These are phyloP conservation scores for Cantharis rufa DNA, from an alignment of 2,888 invertebrate genomes.

Conservation along the genomic window DNA sequence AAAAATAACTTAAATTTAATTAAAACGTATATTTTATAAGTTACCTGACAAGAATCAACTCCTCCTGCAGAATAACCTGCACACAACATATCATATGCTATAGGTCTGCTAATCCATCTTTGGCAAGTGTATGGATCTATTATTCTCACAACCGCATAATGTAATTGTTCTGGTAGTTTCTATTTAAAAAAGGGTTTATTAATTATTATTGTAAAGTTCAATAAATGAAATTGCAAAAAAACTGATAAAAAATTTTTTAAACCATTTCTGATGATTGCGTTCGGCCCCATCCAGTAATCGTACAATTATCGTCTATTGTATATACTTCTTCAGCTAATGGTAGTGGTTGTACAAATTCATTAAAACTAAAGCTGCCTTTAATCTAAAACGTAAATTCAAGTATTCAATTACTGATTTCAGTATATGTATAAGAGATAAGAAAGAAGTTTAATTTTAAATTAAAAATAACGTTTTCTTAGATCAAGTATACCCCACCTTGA, in stretches of 20 bases:
- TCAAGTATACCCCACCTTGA: too few relatives aligned
- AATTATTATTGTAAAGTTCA: too few relatives aligned
- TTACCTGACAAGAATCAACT: slow-evolving; percentile 34
- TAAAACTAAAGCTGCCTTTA: neutral
- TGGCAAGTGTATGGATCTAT: neutral
- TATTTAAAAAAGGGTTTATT: too few relatives aligned
- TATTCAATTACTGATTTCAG: too few relatives aligned
- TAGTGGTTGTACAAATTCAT: slow-evolving; percentile 7
- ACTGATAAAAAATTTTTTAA: neutral
- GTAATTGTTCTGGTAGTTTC: neutral
- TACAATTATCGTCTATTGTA: slow-evolving; percentile 7
- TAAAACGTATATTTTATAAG: slow-evolving; percentile 9
- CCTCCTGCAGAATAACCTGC: slow-evolving; percentile 25
- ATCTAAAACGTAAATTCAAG: neutral
- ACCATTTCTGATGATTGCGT: too few relatives aligned
- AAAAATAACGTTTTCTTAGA: too few relatives aligned
- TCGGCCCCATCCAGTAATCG: slow-evolving; percentile 30
- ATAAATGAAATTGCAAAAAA: too few relatives aligned
- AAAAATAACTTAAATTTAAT: neutral
- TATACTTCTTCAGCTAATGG: slow-evolving; percentile 1
- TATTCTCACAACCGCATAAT: slow-evolving; percentile 10
- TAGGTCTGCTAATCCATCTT: neutral
- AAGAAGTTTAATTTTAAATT: too few relatives aligned
- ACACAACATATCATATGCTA: slow-evolving; percentile 28
- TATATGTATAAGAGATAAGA: too few relatives aligned